Percentiles rank a stretch among this genome's conserved stretches.
These are phyloP conservation scores for Spheniscus humboldti DNA, from an alignment of 2,797 vertebrate species.

Conservation along the genomic window DNA sequence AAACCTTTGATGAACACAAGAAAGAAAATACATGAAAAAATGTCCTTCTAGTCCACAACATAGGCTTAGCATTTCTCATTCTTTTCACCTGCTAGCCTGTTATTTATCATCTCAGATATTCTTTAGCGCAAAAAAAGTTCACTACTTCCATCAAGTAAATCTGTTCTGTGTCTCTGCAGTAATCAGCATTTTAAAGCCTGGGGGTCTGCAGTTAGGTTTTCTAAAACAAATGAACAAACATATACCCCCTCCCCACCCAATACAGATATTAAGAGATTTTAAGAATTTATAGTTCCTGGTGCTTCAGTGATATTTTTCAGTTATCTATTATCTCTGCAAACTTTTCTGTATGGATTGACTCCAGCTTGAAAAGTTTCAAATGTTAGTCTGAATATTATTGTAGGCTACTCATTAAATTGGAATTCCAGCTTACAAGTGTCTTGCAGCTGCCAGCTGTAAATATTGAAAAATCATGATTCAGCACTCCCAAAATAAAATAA, in stretches of 20 bases:
- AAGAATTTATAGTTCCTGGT: not conserved
- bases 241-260: rapidly evolving
- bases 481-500: constrained; percentile 16
- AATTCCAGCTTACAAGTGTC: not conserved
- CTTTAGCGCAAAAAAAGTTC: not conserved
- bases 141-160: not conserved
- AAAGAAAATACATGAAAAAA: not conserved
- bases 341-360: not conserved
- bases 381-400: not conserved
- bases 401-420: not conserved
- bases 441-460: constrained; percentile 6
- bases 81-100: not conserved
- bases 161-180: not conserved
- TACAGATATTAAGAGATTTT: not conserved
- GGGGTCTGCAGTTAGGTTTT: not conserved
- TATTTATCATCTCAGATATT: not conserved
- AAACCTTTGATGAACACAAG: not conserved
- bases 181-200: not conserved
- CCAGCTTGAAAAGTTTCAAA: not conserved
- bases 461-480: constrained; percentile 9
- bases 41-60: not conserved
- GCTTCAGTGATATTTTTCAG: not conserved
- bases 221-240: not conserved
- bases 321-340: not conserved
- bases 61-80: not conserved